Base-by-base conservation (phyloP, 2,888 invertebrate genomes). In the Cephus pygmeus region DNA sequence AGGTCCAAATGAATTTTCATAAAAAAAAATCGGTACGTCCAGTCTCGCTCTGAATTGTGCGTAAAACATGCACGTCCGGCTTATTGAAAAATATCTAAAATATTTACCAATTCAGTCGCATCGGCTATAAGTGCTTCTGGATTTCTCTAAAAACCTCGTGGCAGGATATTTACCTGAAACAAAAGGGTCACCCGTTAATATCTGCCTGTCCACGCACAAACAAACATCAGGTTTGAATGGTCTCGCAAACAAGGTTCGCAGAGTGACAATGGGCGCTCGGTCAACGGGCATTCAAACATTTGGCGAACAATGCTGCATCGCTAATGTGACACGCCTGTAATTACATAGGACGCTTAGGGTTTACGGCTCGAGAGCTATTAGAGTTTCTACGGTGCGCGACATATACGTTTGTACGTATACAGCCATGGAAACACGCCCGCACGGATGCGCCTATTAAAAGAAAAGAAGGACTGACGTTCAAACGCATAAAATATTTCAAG, bases 121-220 rank as follows among this genome's bases (percentile, higher is more conserved):
- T 15, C 23, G 6, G 15, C 9, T 23, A 0, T 6, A 6, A 56
- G 9, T 35, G 56, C 56, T 56, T 56, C 23, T 9, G 23, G 56
- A 56, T 56, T 23, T 40, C 23, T 23, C 23, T 23, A 35, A 15
- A 23, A 56, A 23, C 23, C 15, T 23, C 56, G 9, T 9, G 40
- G 36, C 56, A 40, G 56, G 77, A 78, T 79, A 79, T 79, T 81
- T 81, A 81, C 79, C 81, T 79, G 78, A 81, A 81, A 79, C 81
- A 81, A 79, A 79, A 78, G 56, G 23, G 79, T 35, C 31, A 77
- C 69, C 40, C 69, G 73, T 78, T 79, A 80, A 77, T 76, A 79
- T 33, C 75, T 33, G 69, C 68, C 68, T 40, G 75, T 76, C 36
- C 68, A 76, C 73, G 76, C 78, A 34, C 56, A 76, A 77, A 74